These are phyloP conservation scores for Lacerta agilis DNA, from an alignment of 2,797 vertebrate genomes.

Conservation along the genomic window DNA sequence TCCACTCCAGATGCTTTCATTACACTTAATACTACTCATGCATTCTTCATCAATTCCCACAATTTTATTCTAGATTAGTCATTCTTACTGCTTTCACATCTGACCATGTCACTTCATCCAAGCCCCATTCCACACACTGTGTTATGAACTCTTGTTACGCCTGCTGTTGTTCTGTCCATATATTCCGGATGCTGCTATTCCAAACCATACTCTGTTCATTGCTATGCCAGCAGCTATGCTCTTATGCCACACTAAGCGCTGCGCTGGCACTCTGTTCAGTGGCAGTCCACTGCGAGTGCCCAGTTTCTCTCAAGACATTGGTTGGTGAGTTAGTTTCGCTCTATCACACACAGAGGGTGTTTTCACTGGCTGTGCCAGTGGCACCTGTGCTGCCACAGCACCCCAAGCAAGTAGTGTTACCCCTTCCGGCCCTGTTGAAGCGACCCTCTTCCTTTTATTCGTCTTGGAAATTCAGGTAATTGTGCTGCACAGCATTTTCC, in stretches of 20 bases:
- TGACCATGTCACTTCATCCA: slow-evolving; percentile 1
- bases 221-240: neutral
- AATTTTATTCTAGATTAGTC: neutral
- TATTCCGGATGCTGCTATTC: neutral
- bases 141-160: neutral
- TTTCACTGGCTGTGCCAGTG: neutral
- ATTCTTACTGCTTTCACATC: neutral
- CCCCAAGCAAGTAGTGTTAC: neutral
- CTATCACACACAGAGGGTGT: neutral
- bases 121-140: neutral
- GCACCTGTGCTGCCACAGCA: too few relatives aligned
- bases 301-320: neutral
- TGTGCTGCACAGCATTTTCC: neutral
- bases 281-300: neutral
- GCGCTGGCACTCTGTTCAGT: neutral
- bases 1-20: neutral
- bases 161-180: neutral
- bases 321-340: neutral
- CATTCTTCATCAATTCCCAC: neutral
- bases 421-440: neutral
- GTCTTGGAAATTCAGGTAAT: neutral
- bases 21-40: neutral
- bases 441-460: neutral
- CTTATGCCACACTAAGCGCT: neutral
- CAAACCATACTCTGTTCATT: neutral